Percentiles rank a stretch among this genome's conserved stretches.
phyloP scores from a whole-genome alignment of 1,140 invertebrate genomes.

The Delia radicum region DNA sequence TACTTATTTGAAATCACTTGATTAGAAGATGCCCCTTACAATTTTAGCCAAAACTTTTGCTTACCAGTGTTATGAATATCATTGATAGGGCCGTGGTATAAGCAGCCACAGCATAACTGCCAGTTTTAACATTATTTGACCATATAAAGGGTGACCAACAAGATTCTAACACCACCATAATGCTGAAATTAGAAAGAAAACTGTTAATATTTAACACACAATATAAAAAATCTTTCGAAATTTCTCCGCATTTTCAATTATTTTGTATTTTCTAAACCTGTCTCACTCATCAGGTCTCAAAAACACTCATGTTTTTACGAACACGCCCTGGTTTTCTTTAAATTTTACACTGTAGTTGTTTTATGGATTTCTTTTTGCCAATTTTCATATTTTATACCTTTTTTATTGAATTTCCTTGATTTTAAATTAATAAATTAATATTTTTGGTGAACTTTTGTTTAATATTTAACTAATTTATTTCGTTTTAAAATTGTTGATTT shows the following conservation, averaged over 20 bases:
- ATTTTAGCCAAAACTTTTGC: background rate
- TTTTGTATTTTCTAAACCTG: background rate
- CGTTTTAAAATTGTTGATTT: constrained; percentile 5
- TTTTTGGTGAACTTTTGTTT: background rate
- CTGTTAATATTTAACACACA: too few relatives aligned
- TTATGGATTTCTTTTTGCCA: background rate
- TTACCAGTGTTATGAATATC: constrained; percentile 71
- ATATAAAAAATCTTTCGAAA: background rate
- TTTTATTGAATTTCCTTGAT: background rate
- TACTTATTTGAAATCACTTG: too few relatives aligned
- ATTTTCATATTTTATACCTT: background rate
- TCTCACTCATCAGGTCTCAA: background rate
- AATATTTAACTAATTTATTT: background rate
- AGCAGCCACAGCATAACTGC: constrained; percentile 72
- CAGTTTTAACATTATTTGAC: constrained; percentile 74
- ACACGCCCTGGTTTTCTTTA: constrained; percentile 6
- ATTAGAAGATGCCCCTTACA: too few relatives aligned
- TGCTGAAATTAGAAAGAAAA: constrained; percentile 9
- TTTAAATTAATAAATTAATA: background rate
- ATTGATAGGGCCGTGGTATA: constrained; percentile 74
- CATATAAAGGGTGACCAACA: constrained; percentile 88
- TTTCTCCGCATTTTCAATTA: background rate
- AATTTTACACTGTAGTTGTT: background rate
- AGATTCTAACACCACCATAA: constrained; percentile 72
- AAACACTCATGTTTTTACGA: background rate